A percentile compares a stretch with the other conserved stretches of the same genome.
phyloP scores from a whole-genome alignment of 2,797 vertebrate genomes.

The Propithecus perrieri region DNA sequence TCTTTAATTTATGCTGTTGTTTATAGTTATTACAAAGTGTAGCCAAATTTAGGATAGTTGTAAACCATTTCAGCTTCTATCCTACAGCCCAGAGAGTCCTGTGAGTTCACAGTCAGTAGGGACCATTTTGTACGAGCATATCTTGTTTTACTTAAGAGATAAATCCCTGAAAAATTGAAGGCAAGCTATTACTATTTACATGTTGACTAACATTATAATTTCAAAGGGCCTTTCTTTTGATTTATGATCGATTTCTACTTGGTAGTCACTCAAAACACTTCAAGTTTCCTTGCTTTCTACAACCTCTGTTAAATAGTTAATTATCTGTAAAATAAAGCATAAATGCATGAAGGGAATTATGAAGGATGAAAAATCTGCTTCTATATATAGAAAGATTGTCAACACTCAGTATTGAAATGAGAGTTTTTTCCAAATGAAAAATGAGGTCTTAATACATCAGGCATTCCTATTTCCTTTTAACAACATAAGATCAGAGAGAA shows the following conservation, averaged over 20 bases:
- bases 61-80: not conserved
- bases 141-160: slow-evolving; percentile 36
- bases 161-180: not conserved
- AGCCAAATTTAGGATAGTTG: not conserved
- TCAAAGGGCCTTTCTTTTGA: slow-evolving; percentile 25
- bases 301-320: slow-evolving; percentile 26
- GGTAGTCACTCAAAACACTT: not conserved
- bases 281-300: not conserved
- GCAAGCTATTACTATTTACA: not conserved
- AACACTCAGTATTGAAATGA: not conserved
- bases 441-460: not conserved
- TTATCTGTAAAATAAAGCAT: slow-evolving; percentile 18
- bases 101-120: not conserved
- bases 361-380: not conserved
- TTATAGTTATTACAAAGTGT: not conserved
- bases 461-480: slow-evolving; percentile 27
- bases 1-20: not conserved
- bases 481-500: not conserved
- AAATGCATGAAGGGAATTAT: not conserved
- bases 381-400: slow-evolving; percentile 34
- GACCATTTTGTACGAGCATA: not conserved
- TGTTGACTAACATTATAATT: slow-evolving; percentile 20
- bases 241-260: slow-evolving; percentile 24
- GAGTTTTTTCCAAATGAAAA: not conserved
- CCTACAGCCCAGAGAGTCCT: not conserved